These are phyloP conservation scores for Liolophura sinensis DNA, from an alignment of 1,140 invertebrate species.

Conservation along the genomic window DNA sequence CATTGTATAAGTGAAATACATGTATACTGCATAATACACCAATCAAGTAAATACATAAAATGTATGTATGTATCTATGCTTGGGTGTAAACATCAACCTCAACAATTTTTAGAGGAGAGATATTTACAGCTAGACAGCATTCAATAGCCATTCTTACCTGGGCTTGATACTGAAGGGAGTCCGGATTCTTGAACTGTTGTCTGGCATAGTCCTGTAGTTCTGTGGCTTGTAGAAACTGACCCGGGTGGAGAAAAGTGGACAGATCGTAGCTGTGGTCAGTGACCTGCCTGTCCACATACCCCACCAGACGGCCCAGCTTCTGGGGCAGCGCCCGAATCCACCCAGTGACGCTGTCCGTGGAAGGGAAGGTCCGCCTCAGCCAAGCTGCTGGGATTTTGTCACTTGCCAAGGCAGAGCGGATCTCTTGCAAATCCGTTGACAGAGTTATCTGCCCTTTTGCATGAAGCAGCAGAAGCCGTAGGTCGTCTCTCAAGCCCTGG, in stretches of 20 bases:
- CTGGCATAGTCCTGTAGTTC: slow-evolving; percentile 47
- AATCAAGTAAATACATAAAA: too few species aligned
- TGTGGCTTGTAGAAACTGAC: slow-evolving; percentile 45
- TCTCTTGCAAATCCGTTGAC: slow-evolving; percentile 19
- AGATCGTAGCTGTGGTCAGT: slow-evolving; percentile 30
- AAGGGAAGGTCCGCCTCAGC: slow-evolving; percentile 34
- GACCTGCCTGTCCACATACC: slow-evolving; percentile 24
- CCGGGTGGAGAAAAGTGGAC: slow-evolving; percentile 46
- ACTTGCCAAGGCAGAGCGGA: slow-evolving; percentile 32
- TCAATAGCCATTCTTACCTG: slow-evolving; percentile 31
- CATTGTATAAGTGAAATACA: too few species aligned
- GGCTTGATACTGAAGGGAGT: slow-evolving; percentile 36
- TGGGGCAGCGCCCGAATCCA: slow-evolving; percentile 37
- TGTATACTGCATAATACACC: too few species aligned
- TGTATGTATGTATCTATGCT: too few species aligned
- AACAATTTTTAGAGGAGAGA: too few species aligned
- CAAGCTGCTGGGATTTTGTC: slow-evolving; percentile 40
- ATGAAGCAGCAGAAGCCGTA: slow-evolving; percentile 29
- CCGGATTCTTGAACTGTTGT: slow-evolving; percentile 45
- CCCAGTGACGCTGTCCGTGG: slow-evolving; percentile 26
- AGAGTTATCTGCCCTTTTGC: slow-evolving; percentile 34
- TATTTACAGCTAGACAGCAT: not conserved
- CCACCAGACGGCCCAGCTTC: slow-evolving; percentile 23
- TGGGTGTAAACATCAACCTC: too few species aligned
- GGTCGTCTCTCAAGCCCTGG: slow-evolving; percentile 31